Conservation (phyloP, 2,888 invertebrate genomes). For the Drosophila flavopinicola region DNA sequence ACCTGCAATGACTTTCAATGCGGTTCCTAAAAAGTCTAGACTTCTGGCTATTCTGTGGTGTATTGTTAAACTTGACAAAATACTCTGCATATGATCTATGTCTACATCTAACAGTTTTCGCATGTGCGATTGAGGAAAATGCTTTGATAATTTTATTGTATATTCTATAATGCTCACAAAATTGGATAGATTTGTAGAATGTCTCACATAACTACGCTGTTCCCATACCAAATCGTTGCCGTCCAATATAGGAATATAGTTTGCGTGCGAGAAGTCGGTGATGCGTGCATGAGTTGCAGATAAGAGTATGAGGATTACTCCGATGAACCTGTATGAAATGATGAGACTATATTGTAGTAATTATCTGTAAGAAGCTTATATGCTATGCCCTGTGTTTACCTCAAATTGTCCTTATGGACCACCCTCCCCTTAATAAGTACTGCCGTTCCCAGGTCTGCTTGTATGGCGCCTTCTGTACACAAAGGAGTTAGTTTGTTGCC, state of each 20-base stretch:
- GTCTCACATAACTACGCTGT: not conserved
- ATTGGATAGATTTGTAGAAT: constrained; percentile 10
- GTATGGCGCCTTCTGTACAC: not conserved
- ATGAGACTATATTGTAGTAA: no score
- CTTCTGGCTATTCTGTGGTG: no score
- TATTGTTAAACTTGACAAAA: no score
- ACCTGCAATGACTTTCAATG: no score
- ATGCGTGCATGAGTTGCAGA: no score
- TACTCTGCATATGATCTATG: no score
- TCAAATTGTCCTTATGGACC: no score
- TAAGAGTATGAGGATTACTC: no score
- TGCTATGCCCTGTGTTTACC: not conserved
- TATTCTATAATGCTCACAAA: not conserved
- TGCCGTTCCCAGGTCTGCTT: not conserved
- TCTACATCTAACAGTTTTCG: constrained; percentile 8
- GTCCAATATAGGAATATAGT: constrained; percentile 7
- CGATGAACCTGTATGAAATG: no score
- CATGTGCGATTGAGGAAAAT: constrained; percentile 12
- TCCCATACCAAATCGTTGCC: constrained; percentile 10
- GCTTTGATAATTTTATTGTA: constrained; percentile 1
- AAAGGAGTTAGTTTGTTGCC: no score
- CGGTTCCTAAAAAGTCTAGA: no score
- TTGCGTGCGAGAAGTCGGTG: not conserved
- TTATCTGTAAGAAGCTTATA: no score
- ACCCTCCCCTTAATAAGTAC: not conserved